These are phyloP conservation scores for Osmerus mordax DNA, from an alignment of 2,113 vertebrate genomes.

Conservation along the genomic window DNA sequence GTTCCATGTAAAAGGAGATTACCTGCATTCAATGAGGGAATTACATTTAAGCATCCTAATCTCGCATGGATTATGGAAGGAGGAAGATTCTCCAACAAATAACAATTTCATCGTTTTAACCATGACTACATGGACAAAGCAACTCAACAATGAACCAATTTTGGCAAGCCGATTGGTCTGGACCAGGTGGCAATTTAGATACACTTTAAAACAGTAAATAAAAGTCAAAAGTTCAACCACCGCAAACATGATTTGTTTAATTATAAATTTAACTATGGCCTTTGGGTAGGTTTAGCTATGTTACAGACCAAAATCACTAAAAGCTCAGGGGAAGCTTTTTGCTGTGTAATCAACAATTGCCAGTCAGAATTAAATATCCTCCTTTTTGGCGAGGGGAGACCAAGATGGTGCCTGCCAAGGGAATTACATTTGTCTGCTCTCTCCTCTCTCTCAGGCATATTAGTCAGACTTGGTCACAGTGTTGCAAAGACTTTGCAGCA, in stretches of 20 bases:
- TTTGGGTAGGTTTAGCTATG: constrained; percentile 35
- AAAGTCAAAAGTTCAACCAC: constrained; percentile 30
- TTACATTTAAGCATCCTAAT: too few species aligned
- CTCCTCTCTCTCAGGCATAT: neutral
- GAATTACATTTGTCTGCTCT: constrained; percentile 4
- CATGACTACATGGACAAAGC: constrained; percentile 39
- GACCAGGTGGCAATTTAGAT: too few species aligned
- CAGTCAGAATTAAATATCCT: constrained; percentile 17
- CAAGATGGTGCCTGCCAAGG: constrained; percentile 28
- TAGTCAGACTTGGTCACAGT: constrained; percentile 4
- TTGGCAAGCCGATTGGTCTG: too few species aligned
- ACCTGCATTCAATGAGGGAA: constrained; percentile 47
- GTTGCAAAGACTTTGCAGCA: neutral
- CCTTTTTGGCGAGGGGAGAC: constrained; percentile 32
- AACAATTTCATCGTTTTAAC: too few species aligned
- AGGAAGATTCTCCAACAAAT: too few species aligned
- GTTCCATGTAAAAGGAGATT: constrained; percentile 32
- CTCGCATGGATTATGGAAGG: too few species aligned
- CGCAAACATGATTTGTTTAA: constrained; percentile 26
- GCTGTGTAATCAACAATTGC: constrained; percentile 25
- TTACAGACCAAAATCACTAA: constrained; percentile 37
- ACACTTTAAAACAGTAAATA: constrained; percentile 13
- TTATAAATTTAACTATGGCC: constrained; percentile 27
- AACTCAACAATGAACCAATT: constrained; percentile 29
- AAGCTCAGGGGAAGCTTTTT: constrained; percentile 11